These are phyloP conservation scores for Cataglyphis rosenhaueri DNA, from an alignment of 2,888 invertebrate genomes.

Conservation along the genomic window DNA sequence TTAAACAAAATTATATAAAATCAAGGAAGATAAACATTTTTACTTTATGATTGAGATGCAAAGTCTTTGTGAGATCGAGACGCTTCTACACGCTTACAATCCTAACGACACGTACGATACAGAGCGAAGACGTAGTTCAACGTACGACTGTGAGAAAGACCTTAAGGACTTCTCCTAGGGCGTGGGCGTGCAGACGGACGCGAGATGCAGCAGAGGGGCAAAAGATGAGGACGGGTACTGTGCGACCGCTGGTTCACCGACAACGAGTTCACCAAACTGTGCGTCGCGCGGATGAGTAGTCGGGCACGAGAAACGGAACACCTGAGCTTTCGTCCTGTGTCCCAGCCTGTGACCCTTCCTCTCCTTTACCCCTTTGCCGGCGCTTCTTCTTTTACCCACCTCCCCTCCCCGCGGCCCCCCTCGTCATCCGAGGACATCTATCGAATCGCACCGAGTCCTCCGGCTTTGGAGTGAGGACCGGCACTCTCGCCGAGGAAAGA, in stretches of 20 bases:
- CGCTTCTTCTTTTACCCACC: constrained; percentile 6
- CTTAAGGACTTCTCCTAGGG: constrained; percentile 68
- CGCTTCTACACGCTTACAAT: constrained; percentile 13
- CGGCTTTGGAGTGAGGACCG: constrained; percentile 58
- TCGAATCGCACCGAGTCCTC: constrained; percentile 53
- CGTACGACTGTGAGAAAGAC: constrained; percentile 66
- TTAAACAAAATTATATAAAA: not conserved
- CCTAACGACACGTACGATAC: constrained; percentile 34
- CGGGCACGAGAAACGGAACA: constrained; percentile 77
- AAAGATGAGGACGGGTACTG: constrained; percentile 71
- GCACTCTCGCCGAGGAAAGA: constrained; percentile 76
- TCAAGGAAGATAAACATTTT: not conserved
- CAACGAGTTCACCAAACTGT: constrained; percentile 74
- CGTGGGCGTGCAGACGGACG: constrained; percentile 78
- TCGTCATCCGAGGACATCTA: constrained; percentile 58
- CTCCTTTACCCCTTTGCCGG: constrained; percentile 45
- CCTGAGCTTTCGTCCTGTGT: constrained; percentile 77
- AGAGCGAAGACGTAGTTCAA: constrained; percentile 39
- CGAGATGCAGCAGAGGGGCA: constrained; percentile 71
- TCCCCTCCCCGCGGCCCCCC: constrained; percentile 34
- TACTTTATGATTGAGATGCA: not conserved
- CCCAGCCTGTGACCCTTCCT: constrained; percentile 56
- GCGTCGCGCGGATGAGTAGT: constrained; percentile 69
- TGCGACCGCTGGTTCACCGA: constrained; percentile 69
- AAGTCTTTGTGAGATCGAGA: not conserved